phyloP scores from a whole-genome alignment of 2,888 invertebrate species.

The Deladenus siricidicola region DNA sequence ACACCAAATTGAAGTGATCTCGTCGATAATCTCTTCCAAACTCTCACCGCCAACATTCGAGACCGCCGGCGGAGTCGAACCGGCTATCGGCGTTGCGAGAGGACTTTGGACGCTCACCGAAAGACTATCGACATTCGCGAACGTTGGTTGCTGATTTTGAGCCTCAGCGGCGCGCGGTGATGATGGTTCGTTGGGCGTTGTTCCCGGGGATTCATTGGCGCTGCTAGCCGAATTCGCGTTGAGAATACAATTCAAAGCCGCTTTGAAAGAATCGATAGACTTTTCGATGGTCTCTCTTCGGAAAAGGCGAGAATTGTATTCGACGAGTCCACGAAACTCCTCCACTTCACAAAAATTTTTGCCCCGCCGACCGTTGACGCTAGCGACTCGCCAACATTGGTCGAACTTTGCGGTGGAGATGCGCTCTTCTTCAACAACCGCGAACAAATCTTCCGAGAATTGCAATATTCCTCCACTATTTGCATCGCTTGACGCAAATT shows the following conservation, averaged over 20 bases:
- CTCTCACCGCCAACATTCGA: no score
- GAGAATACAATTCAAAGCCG: background rate
- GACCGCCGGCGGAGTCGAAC: no score
- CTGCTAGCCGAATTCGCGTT: no score
- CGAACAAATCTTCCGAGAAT: constrained; percentile 8
- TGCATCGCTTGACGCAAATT: background rate
- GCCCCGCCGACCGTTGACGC: background rate
- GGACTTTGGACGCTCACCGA: background rate
- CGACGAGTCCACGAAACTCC: no score
- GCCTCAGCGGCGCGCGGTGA: no score
- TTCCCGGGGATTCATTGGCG: no score
- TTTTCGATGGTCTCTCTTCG: constrained; percentile 7
- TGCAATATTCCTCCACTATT: constrained; percentile 3
- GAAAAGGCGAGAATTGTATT: constrained; percentile 21
- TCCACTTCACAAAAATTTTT: constrained; percentile 1
- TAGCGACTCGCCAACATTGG: background rate
- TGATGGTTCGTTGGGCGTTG: no score
- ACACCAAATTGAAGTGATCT: constrained; percentile 14
- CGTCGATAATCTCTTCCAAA: no score
- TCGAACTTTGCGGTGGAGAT: background rate
- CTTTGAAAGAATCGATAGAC: constrained; percentile 1
- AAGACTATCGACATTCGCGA: background rate
- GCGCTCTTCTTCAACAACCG: background rate
- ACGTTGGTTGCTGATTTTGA: no score
- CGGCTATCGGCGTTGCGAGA: no score